phyloP scores from a whole-genome alignment of 2,797 vertebrate genomes.

The Sparidentex hasta region DNA sequence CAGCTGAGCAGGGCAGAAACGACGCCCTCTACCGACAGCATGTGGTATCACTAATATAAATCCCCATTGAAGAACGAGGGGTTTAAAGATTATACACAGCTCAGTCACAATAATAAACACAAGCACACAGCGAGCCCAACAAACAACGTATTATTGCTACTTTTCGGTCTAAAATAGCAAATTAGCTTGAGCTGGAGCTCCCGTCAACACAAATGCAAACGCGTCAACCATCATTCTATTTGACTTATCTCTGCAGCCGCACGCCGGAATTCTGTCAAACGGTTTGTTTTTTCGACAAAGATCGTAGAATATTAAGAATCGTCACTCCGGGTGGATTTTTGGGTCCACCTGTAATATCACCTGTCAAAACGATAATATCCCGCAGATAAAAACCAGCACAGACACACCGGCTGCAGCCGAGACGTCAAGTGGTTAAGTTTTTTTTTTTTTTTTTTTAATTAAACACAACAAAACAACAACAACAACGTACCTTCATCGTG shows the following conservation, averaged over 20 bases:
- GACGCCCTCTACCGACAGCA: slow-evolving; percentile 71
- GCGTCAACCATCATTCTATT: background rate
- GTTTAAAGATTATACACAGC: slow-evolving; percentile 52
- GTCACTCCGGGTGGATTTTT: background rate
- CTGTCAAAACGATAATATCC: slow-evolving; percentile 30
- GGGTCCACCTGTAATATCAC: background rate
- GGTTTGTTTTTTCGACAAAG: background rate
- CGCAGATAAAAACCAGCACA: background rate
- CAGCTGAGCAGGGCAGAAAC: background rate
- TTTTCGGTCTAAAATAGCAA: background rate
- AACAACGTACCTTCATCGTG: slow-evolving; percentile 90
- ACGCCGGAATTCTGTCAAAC: fast-evolving
- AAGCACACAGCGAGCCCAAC: no score
- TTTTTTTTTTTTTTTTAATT: background rate
- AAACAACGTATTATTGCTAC: background rate
- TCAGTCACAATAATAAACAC: background rate
- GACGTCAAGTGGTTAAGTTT: background rate
- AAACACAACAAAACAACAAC: no score
- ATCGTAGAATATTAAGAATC: background rate
- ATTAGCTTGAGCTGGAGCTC: background rate
- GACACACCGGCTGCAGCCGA: background rate
- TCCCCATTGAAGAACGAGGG: slow-evolving; percentile 23
- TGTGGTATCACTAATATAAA: slow-evolving; percentile 42
- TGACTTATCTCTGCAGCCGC: background rate
- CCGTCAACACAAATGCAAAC: slow-evolving; percentile 3